Evolutionary conservation across 2,888 invertebrate species (phyloP), one percentile per base, ranked within the genome.

Genomic region (Cactoblastis cactorum): DNA sequence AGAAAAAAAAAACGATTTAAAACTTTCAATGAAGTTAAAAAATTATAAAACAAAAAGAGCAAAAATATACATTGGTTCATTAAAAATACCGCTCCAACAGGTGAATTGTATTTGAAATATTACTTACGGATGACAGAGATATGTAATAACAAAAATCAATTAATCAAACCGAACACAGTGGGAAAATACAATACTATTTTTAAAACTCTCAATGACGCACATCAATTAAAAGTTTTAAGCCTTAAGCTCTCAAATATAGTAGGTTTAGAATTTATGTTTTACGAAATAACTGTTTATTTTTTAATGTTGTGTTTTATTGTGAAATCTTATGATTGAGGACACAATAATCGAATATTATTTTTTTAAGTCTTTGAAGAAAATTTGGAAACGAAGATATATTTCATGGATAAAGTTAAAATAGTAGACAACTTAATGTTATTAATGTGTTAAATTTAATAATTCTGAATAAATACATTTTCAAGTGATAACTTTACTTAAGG

Each of bases 81-180:
- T 52, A 52, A 48, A 50, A 17, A 14, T 2, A 17, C 2, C 38
- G 19, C 19, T 39, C 50, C 48, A 49, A 50, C 54, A 54, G 50
- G 54, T 54, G 50, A 52, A 41, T 51, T 49, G 51, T 51, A 51
- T 24, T 45, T 52, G 52, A 55, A 52, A 55, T 55, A 55, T 52
- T 51, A 55, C 55, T 41, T 39, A 17, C 17, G 52, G 50, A 43
- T 51, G 55, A 55, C 52, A 51, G 52, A 39, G 45, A 50, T 49
- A 39, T 53, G 55, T 55, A 51, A 49, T 55, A 55, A 55, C 52
- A 53, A 52, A 55, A 55, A 52, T 52, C 55, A 51, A 52, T 55
- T 55, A 55, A 55, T 55, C 55, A 55, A 48, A n/a, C 49, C 33
- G n/a, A 17, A 45, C 34, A 28, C 24, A 8, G 41, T n/a, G n/a